Percentiles rank a stretch among this genome's conserved stretches.
phyloP scores from a whole-genome alignment of 2,113 vertebrate species.

The Podocnemis expansa region DNA sequence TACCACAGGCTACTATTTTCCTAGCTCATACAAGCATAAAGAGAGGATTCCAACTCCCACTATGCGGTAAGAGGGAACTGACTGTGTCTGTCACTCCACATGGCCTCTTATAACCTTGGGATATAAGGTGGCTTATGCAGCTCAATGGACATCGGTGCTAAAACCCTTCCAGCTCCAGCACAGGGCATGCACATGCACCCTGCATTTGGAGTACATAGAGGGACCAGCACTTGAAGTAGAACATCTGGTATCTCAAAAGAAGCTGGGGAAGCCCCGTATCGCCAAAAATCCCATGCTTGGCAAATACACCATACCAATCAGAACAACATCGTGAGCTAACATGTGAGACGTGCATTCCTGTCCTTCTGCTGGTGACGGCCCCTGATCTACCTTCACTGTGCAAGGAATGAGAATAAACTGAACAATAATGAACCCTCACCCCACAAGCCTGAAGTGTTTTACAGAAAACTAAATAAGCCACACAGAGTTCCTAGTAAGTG shows the following conservation, averaged over 20 bases:
- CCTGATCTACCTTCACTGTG: neutral
- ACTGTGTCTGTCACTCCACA: no score
- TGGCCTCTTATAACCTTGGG: no score
- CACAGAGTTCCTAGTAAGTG: neutral
- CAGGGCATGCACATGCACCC: neutral
- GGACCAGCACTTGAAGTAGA: no score
- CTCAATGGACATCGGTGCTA: no score
- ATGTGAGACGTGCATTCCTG: neutral
- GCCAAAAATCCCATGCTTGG: neutral
- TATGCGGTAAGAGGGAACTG: no score
- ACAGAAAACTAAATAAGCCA: neutral
- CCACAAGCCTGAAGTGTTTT: no score
- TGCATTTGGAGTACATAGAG: no score
- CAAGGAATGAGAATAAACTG: neutral
- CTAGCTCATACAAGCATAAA: no score
- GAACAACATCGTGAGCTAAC: neutral
- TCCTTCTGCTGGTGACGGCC: no score
- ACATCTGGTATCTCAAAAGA: neutral
- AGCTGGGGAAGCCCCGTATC: neutral
- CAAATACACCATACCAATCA: fast-evolving
- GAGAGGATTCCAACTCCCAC: no score
- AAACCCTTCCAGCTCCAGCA: neutral
- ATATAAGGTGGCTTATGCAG: no score
- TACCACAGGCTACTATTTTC: no score
- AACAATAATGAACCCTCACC: neutral